Percentiles rank a stretch among this genome's conserved stretches.
Evolutionary conservation across 2,113 vertebrate genomes (phyloP).

Genomic region (Helogale parvula): DNA sequence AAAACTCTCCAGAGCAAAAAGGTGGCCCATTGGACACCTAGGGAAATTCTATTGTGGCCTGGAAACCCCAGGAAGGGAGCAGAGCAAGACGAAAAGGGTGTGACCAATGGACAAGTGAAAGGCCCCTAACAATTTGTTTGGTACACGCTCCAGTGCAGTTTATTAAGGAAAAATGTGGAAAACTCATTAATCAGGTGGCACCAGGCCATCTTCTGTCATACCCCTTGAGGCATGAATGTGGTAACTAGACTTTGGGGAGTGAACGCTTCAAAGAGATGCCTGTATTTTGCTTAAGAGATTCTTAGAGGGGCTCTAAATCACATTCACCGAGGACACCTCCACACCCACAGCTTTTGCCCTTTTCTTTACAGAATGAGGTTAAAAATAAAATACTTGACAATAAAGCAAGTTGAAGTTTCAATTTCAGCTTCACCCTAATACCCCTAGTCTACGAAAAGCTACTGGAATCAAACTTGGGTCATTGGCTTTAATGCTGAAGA

Average conservation of each 20-base stretch:
- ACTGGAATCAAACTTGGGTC: not conserved
- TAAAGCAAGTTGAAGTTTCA: not conserved
- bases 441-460: not conserved
- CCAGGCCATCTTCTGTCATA: not conserved
- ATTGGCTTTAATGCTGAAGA: not conserved
- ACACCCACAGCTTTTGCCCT: not conserved
- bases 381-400: conserved; percentile 28
- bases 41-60: not conserved
- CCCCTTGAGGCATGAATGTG: not conserved
- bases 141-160: not conserved
- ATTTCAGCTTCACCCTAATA: not conserved
- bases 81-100: not conserved
- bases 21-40: too few relatives aligned
- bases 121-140: not conserved
- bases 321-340: not conserved
- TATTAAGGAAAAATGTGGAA: not conserved
- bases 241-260: not conserved
- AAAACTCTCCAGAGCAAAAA: not conserved
- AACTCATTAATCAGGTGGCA: not conserved
- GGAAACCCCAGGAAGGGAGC: not conserved
- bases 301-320: not conserved
- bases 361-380: not conserved
- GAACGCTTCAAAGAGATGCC: not conserved
- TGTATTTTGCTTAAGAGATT: not conserved
- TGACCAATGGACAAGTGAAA: not conserved